phyloP scores from a whole-genome alignment of 2,797 vertebrate species.

The Trematocara caparti region DNA sequence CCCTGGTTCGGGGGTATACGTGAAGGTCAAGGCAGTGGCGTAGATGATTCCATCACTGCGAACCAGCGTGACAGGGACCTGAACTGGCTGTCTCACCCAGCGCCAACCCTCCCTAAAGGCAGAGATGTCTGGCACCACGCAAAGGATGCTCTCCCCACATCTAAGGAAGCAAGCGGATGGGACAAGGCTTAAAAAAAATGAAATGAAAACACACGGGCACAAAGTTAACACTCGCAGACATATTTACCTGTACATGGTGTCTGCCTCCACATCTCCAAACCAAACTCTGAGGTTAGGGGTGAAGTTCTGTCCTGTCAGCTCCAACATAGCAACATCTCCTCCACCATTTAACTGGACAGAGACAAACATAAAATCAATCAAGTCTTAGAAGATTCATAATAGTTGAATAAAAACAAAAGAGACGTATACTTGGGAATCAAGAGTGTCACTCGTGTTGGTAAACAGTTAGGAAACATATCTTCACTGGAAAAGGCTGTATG shows the following conservation, averaged over 20 bases:
- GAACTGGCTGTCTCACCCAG: constrained; percentile 97
- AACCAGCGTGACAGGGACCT: constrained; percentile 97
- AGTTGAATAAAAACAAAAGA: background rate
- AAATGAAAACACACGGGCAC: background rate
- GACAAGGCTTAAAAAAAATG: background rate
- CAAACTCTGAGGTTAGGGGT: constrained; percentile 95
- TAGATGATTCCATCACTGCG: constrained; percentile 98
- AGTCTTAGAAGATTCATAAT: background rate
- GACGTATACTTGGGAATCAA: background rate
- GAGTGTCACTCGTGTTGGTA: background rate
- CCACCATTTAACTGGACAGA: constrained; percentile 89
- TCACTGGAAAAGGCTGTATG: no score
- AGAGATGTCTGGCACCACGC: constrained; percentile 98
- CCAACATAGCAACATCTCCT: constrained; percentile 98
- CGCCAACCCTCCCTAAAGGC: constrained; percentile 98
- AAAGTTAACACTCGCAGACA: background rate
- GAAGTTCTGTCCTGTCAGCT: constrained; percentile 98
- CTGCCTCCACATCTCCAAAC: constrained; percentile 98
- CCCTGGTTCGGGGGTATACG: constrained; percentile 96
- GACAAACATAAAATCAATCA: background rate
- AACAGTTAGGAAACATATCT: no score
- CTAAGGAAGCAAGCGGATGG: constrained; percentile 53
- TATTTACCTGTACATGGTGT: constrained; percentile 95
- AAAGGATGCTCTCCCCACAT: constrained; percentile 95
- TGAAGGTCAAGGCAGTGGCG: constrained; percentile 96